These are phyloP conservation scores for Sorex maritimensis DNA, from an alignment of 2,797 vertebrate genomes.

Conservation along the genomic window DNA sequence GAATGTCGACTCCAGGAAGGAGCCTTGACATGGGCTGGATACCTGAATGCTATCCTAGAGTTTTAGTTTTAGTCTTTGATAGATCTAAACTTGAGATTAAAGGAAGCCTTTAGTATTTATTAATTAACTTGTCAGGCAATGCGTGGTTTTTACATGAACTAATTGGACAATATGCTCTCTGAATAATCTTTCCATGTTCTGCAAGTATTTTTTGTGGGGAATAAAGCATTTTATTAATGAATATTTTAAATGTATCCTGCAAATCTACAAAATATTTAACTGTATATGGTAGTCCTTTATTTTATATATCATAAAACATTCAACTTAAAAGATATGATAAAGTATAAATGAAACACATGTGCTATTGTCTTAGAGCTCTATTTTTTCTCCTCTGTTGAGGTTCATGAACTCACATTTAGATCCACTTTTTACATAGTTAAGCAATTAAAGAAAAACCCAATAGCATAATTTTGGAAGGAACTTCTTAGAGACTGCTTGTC, in stretches of 20 bases:
- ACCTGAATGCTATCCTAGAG: neutral
- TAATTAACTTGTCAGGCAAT: neutral
- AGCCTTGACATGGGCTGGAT: too few species aligned
- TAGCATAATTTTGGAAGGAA: neutral
- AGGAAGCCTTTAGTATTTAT: neutral
- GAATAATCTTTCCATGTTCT: conserved; percentile 14
- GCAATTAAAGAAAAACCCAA: neutral
- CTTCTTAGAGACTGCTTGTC: neutral
- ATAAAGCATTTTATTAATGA: conserved; percentile 1
- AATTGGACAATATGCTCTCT: neutral
- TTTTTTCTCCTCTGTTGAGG: neutral
- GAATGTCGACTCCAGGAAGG: too few species aligned
- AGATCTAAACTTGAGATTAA: neutral
- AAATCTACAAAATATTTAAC: neutral
- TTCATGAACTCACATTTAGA: neutral
- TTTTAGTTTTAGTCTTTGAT: conserved; percentile 14
- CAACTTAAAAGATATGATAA: conserved; percentile 11
- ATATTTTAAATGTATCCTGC: neutral
- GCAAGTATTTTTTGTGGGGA: neutral
- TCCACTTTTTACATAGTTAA: neutral
- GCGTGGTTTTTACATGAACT: neutral
- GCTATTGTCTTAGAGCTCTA: neutral
- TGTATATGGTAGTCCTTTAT: neutral
- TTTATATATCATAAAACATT: neutral
- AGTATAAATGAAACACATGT: neutral